phyloP scores from a whole-genome alignment of 2,888 invertebrate genomes.

The Arenicola marina region DNA sequence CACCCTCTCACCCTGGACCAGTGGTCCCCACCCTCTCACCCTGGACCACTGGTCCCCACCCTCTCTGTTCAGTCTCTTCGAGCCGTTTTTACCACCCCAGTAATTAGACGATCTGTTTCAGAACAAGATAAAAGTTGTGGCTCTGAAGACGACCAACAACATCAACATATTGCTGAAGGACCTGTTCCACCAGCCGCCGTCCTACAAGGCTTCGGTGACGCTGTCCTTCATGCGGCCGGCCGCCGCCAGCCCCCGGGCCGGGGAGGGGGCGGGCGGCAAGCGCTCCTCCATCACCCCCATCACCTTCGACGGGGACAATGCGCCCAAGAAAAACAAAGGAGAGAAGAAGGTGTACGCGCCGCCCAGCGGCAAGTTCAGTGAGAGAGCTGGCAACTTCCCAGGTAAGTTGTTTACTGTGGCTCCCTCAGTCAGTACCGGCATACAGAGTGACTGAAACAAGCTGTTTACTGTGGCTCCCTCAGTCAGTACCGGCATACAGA shows the following conservation, averaged over 20 bases:
- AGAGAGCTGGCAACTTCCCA: slow-evolving; percentile 50
- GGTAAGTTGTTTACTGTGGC: slow-evolving; percentile 20
- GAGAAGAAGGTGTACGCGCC: slow-evolving; percentile 55
- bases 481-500: no score
- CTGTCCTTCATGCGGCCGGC: slow-evolving; percentile 60
- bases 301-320: slow-evolving; percentile 41
- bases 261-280: slow-evolving; percentile 38
- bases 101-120: slow-evolving; percentile 43
- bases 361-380: slow-evolving; percentile 60
- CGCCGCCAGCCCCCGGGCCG: background rate
- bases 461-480: no score
- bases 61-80: no score
- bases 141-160: slow-evolving; percentile 88
- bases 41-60: no score
- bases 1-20: no score
- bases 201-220: slow-evolving; percentile 72
- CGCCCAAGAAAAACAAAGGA: slow-evolving; percentile 31
- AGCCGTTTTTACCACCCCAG: no score
- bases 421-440: no score
- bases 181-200: slow-evolving; percentile 90
- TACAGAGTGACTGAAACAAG: no score
- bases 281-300: slow-evolving; percentile 47
- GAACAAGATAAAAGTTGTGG: slow-evolving; percentile 69
- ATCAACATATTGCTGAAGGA: slow-evolving; percentile 91
- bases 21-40: no score